Conservation (phyloP, 2,797 vertebrate genomes). For the Vipera latastei region DNA sequence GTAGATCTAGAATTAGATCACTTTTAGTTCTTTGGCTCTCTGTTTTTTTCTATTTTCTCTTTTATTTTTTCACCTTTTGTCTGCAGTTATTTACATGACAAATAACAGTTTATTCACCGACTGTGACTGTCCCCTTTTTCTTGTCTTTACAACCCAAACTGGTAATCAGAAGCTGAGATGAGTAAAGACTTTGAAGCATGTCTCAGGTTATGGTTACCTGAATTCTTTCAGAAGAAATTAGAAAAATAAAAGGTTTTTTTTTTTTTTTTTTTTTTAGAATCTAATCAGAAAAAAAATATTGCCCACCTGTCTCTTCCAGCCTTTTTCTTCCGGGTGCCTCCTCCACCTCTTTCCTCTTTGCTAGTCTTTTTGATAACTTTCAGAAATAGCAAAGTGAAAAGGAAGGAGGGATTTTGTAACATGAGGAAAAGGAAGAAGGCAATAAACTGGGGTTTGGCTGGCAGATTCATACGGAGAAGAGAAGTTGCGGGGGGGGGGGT, state of each 20-base stretch:
- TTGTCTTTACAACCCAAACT: neutral
- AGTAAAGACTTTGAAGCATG: neutral
- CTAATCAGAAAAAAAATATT: too few relatives aligned
- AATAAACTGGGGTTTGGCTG: neutral
- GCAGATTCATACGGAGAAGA: neutral
- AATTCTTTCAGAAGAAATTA: neutral
- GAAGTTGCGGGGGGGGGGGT: neutral
- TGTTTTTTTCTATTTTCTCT: neutral
- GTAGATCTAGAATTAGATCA: conserved; percentile 64
- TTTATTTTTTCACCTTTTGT: neutral
- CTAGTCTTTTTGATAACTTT: neutral
- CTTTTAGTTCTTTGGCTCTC: conserved; percentile 59
- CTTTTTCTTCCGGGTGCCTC: neutral
- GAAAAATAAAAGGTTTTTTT: too few relatives aligned
- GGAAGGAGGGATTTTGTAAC: neutral
- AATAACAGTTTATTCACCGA: neutral
- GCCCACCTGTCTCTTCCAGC: neutral
- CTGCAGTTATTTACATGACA: conserved; percentile 40
- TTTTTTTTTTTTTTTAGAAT: neutral
- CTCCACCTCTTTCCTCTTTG: neutral
- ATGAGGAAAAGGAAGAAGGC: neutral
- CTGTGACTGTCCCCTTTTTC: rapidly evolving
- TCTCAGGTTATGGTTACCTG: neutral
- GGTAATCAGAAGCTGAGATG: neutral
- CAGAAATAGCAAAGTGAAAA: neutral